Conservation (phyloP, 2,888 invertebrate genomes). For the Chironomus riparius region DNA sequence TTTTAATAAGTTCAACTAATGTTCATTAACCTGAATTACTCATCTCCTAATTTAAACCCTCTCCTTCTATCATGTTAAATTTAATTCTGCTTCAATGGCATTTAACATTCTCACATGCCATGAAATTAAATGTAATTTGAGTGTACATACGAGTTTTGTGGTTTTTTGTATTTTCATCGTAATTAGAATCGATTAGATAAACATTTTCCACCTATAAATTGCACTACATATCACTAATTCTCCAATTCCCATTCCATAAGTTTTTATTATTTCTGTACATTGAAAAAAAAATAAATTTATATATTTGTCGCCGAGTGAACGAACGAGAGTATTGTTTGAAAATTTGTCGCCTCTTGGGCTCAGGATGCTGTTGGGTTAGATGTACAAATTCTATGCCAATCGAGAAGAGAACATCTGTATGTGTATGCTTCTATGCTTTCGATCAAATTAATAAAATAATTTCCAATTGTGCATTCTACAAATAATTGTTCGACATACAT, state of each 20-base stretch:
- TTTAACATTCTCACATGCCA: background rate
- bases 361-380: background rate
- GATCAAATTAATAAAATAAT: background rate
- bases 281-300: background rate
- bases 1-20: too few relatives aligned
- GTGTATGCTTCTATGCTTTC: too few relatives aligned
- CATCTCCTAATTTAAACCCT: too few relatives aligned
- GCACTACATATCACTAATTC: background rate
- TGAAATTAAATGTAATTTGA: conserved; percentile 6
- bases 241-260: background rate
- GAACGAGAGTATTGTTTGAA: background rate
- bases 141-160: conserved; percentile 3
- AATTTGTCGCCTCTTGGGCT: background rate
- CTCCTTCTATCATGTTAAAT: too few relatives aligned
- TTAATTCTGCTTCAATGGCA: too few relatives aligned
- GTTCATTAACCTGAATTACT: too few relatives aligned
- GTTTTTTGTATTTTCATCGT: background rate
- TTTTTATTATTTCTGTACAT: background rate
- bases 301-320: too few relatives aligned
- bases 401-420: too few relatives aligned
- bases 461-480: background rate
- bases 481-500: conserved; percentile 10
- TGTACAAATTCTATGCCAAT: too few relatives aligned
- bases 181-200: conserved; percentile 24
- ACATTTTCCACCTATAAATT: conserved; percentile 1